Conservation (phyloP, 2,113 vertebrate species). For the Setophaga kirtlandii region DNA sequence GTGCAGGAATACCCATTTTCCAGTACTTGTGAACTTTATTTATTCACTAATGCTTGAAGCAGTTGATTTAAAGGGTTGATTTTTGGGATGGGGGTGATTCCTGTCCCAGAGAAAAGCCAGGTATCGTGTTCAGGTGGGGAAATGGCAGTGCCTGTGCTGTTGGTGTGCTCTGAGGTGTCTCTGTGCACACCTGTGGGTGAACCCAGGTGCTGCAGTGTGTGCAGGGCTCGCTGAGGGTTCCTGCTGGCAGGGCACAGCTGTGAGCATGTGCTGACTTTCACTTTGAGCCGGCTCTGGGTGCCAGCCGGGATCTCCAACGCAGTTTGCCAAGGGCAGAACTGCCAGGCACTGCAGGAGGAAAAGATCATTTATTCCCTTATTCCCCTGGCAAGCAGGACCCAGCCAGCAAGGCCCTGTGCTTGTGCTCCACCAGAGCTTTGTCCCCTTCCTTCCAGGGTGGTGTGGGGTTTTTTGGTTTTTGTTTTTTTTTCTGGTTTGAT, state of each 20-base stretch:
- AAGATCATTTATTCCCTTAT: background rate
- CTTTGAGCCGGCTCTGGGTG: background rate
- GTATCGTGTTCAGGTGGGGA: fast-evolving
- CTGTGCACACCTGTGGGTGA: too few species aligned
- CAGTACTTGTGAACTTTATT: background rate
- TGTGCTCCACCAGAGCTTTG: background rate
- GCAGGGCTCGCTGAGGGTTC: background rate
- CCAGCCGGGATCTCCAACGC: background rate
- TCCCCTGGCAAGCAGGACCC: background rate
- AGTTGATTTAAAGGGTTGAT: background rate
- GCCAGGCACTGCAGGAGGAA: background rate
- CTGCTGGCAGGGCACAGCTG: background rate
- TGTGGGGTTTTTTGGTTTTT: background rate
- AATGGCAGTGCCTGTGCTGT: fast-evolving
- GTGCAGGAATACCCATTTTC: background rate
- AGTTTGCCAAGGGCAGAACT: background rate
- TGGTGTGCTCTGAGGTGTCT: background rate
- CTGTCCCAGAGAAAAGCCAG: background rate
- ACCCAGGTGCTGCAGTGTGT: fast-evolving
- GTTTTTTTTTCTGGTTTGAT: background rate
- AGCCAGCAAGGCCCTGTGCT: fast-evolving
- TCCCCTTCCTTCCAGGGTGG: background rate
- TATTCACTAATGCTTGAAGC: background rate
- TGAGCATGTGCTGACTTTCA: constrained; percentile 17
- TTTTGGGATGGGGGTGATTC: background rate